Evolutionary conservation across 1,140 invertebrate species (phyloP).

Genomic region (Camponotus vicinus): DNA sequence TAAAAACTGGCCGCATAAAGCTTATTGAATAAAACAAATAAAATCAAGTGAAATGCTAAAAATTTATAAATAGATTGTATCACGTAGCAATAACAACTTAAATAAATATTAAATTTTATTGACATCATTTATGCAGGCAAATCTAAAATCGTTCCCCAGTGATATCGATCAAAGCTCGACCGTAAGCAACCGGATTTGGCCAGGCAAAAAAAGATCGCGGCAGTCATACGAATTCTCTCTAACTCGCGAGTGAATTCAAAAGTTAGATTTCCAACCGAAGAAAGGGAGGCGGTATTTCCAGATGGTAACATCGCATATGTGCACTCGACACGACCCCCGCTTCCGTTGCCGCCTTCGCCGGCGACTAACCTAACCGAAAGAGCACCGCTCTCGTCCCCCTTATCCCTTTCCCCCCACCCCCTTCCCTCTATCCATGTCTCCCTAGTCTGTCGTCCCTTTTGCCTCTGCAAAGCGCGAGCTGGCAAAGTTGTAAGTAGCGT

Average conservation of each 20-base stretch:
- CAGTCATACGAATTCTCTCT: conserved; percentile 40
- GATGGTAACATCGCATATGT: conserved; percentile 25
- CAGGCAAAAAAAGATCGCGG: conserved; percentile 10
- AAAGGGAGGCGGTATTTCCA: conserved; percentile 49
- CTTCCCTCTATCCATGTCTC: not conserved
- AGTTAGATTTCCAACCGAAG: conserved; percentile 32
- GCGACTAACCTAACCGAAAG: conserved; percentile 36
- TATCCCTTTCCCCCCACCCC: not conserved
- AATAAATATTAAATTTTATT: too few relatives aligned
- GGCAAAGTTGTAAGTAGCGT: conserved; percentile 77
- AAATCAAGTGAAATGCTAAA: not conserved
- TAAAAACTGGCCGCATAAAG: conserved; percentile 8
- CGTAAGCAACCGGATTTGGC: conserved; percentile 18
- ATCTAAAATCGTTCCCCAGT: not conserved
- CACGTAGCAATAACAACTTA: not conserved
- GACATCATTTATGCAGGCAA: not conserved
- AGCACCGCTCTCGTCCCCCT: conserved; percentile 29
- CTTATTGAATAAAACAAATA: not conserved
- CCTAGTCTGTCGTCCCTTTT: conserved; percentile 34
- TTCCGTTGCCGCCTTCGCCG: conserved; percentile 19
- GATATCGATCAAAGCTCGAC: not conserved
- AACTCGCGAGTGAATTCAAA: conserved; percentile 54
- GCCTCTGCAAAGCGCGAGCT: conserved; percentile 64
- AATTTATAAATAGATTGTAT: not conserved
- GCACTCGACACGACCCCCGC: conserved; percentile 10